Base-by-base conservation (phyloP, 1,140 invertebrate genomes). In the Drosophila athabasca region DNA sequence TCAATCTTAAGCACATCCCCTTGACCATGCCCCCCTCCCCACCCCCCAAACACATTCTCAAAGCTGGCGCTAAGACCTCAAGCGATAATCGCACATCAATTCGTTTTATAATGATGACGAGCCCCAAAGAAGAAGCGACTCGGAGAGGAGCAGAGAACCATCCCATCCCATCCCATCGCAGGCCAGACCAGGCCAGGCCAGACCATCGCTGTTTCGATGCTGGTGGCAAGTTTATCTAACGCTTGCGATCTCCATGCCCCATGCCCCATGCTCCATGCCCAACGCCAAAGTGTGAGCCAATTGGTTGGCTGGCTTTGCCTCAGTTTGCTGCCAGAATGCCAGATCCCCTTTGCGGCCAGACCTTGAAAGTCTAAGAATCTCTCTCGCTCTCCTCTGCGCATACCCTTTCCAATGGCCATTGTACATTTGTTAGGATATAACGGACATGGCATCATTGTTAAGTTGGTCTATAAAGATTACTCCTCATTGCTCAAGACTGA, bases 31-130 rank as follows among this genome's bases (percentile, higher is more conserved):
- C 35, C 8, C 31, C 29, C 26, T 26, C 2, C 26, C 19, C 15
- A 1, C 41, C 17, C 52, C 35, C 35, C 11, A 51, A 22, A 17
- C 26, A 17, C 69, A 51, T 46, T 64, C 72, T 62, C 62, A 54
- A 68, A 59, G 62, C 82, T 87, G 82, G 82, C 82, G 82, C 82
- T 85, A 88, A 85, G 77, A 88, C 79, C 74, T 79, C 75, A 69
- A 88, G 78, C 82, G 82, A 85, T 85, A 87, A 85, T 85, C 82
- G 82, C 82, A 73, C 78, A 85, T 85, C 82, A 85, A 85, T 85
- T 85, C 82, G 82, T 85, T 85, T 85, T 81, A 85, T 85, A 85
- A 85, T 87, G 82, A 87, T 85, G 82, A 85, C 82, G 82, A 82
- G 81, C 51, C 57, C 45, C 46, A 50, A 57, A 49, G 51, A 50